Base-by-base conservation (phyloP, 2,113 vertebrate species). In the Sylvia atricapilla region DNA sequence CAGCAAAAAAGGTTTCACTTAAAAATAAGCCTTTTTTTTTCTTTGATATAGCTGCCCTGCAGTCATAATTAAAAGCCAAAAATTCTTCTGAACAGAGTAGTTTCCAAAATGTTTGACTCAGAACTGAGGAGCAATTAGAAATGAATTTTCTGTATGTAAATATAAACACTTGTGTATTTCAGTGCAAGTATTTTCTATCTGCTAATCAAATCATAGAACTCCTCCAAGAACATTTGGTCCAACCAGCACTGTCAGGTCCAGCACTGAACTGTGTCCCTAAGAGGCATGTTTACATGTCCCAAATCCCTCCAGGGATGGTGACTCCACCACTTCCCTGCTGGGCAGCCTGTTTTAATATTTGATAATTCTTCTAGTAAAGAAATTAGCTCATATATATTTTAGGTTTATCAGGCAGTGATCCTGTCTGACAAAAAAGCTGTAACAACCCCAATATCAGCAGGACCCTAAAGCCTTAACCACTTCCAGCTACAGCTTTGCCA, bases 391-490 rank as follows among this genome's bases (percentile, higher is more conserved):
- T 75, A 49, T 84, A 78, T 64, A 13, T 84, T 89, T 89, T 46
- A 37, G 46, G 28, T 91, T 94, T 66, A 30, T 85, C 49, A 69
- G 37, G 22, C 50, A 68, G 47, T 68, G 68, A 19, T 69, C 7
- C 53, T 76, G 18, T 55, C 50, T 90, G 75, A 76, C 63, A 73
- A n/a, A 82, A 85, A 75, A 64, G 58, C 44, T 41, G 9, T 56
- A 73, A 56, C n/a, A 73, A 37, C 13, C 11, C 24, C 52, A 23
- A 30, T 49, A 66, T 41, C 59, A 58, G 62, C 62, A 90, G 41
- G 62, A 79, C 53, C 62, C 75, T 83, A 33, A 93, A 83, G 44
- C 58, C 37, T 93, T 87, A n/a, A 80, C 64, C 82, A 62, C 56
- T 76, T 79, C 58, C 5, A 8, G 41, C 49, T 69, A 53, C 12